Evolutionary conservation across 1,140 invertebrate genomes (phyloP), one percentile per base, ranked within the genome.

Genomic region (Streblospio benedicti): DNA sequence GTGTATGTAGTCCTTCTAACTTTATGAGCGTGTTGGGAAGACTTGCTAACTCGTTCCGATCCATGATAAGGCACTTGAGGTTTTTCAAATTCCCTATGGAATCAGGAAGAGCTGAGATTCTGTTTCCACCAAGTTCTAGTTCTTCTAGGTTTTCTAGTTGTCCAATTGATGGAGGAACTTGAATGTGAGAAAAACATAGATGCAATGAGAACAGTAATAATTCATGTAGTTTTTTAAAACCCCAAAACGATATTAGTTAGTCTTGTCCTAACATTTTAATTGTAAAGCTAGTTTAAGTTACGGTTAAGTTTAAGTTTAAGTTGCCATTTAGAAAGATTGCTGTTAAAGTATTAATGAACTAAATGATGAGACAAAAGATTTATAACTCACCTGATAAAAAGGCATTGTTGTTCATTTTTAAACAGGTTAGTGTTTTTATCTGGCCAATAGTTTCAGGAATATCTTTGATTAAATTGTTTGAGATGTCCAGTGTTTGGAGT

Each of bases 11-110:
- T 16, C 70, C 62, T 25, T 54, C 61, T 32, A 76, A 61, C 27
- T 75, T 67, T 62, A 72, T 72, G 28, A 76, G 66, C 57, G 69
- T 68, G 50, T 72, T 69, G 16, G 74, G 74, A 38, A 77, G 57
- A 16, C 47, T 59, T 41, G 61, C 64, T 0, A 77, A 57, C n/a
- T 68, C 61, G 65, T 77, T 77, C 30, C 65, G 62, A 18, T 69
- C 70, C 4, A 71, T 30, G 32, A 67, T 47, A 9, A 77, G 56
- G 1, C 57, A 62, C 41, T 68, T 65, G 9, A 77, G 63, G 14
- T 64, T 65, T 27, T 57, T 65, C 18, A 77, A 62, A 64, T 57
- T 49, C 6, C 67, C 60, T 25, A 76, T 69, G 23, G 70, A 66
- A 14, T 54, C n/a, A 9, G 73, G 75, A 31, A 76, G 61, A 44